Conservation (phyloP, 2,797 vertebrate species). For the Lutjanus campechanus region DNA sequence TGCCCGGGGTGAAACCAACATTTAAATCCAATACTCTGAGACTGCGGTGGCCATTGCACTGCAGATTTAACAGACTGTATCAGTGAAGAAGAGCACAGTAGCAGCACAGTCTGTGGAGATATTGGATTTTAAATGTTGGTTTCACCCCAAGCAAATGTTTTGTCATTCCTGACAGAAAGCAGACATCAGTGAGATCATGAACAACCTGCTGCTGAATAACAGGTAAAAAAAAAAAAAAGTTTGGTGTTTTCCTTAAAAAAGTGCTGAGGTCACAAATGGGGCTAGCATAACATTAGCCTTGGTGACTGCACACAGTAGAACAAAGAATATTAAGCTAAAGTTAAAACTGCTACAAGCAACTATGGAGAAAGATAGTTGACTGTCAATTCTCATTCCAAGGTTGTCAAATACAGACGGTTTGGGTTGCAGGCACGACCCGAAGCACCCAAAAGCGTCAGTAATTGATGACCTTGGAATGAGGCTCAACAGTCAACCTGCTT, state of each 20-base stretch:
- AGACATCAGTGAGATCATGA: slow-evolving; percentile 4
- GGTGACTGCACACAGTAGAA: too few relatives aligned
- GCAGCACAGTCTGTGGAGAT: slow-evolving; percentile 6
- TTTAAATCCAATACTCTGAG: slow-evolving; percentile 21
- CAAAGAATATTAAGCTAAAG: too few relatives aligned
- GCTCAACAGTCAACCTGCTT: too few relatives aligned
- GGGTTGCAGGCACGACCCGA: too few relatives aligned
- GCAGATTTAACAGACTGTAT: neutral
- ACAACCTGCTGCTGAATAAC: neutral
- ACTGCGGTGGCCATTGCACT: neutral
- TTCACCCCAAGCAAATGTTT: slow-evolving; percentile 1
- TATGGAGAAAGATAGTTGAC: too few relatives aligned
- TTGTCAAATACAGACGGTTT: too few relatives aligned
- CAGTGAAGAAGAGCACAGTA: slow-evolving; percentile 7
- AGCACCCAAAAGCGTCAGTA: too few relatives aligned
- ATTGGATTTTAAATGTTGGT: slow-evolving; percentile 20
- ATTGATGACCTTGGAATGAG: too few relatives aligned
- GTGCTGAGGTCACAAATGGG: neutral
- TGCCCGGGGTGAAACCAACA: slow-evolving; percentile 12
- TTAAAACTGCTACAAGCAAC: too few relatives aligned
- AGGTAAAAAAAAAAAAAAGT: neutral
- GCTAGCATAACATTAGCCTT: too few relatives aligned
- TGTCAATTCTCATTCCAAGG: too few relatives aligned
- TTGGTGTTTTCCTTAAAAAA: neutral
- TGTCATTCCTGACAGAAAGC: slow-evolving; percentile 5